phyloP scores from a whole-genome alignment of 2,797 vertebrate genomes.

The Anguilla marmorata region DNA sequence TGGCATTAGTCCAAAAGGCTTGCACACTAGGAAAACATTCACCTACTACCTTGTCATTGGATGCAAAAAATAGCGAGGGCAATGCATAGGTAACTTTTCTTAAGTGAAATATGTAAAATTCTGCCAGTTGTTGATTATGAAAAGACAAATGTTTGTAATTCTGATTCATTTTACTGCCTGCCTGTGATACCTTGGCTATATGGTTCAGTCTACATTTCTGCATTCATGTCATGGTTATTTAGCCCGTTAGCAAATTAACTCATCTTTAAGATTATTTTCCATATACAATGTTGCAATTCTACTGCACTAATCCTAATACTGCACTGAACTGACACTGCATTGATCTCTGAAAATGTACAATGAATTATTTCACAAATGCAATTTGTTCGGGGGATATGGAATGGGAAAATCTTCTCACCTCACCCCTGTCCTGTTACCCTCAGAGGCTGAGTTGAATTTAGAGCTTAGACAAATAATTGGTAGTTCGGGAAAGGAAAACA shows the following conservation, averaged over 20 bases:
- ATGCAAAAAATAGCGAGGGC: neutral
- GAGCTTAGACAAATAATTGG: too few species aligned
- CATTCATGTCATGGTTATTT: too few species aligned
- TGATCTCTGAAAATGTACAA: too few species aligned
- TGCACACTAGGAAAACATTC: neutral
- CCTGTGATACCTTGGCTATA: too few species aligned
- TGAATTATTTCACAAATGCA: too few species aligned
- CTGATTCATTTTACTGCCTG: neutral
- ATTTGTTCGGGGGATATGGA: neutral
- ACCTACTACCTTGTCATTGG: neutral
- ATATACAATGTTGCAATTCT: too few species aligned
- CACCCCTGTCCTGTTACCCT: neutral
- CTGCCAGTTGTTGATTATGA: neutral
- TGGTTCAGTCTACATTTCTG: too few species aligned
- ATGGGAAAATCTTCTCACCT: neutral
- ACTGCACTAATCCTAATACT: too few species aligned
- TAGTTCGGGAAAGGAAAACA: neutral
- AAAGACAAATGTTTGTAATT: too few species aligned
- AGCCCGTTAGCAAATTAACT: too few species aligned
- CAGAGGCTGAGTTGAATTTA: neutral
- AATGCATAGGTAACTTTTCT: neutral
- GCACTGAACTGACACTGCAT: too few species aligned
- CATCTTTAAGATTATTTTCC: too few species aligned
- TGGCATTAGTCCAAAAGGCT: neutral
- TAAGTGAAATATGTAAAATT: neutral